Percentiles rank a stretch among this genome's conserved stretches.
Evolutionary conservation across 2,797 vertebrate species (phyloP).

Genomic region (Diceros bicornis): DNA sequence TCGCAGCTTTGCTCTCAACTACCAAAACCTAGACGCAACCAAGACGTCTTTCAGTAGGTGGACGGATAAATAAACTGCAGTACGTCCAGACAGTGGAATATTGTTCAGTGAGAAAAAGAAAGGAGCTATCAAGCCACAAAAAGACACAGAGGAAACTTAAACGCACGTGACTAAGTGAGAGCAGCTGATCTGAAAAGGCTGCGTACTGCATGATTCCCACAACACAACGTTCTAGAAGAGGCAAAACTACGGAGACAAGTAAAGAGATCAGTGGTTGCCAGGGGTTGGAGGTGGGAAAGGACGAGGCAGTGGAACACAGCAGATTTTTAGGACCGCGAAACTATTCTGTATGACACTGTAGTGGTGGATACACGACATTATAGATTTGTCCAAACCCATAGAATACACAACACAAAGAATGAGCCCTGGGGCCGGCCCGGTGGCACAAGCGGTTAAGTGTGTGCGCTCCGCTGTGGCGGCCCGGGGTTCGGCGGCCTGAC

Average conservation of each 20-base stretch:
- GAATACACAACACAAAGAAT: background rate
- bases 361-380: background rate
- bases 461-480: no score
- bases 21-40: background rate
- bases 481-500: no score
- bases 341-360: background rate
- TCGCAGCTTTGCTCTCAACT: background rate
- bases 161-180: no score
- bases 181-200: background rate
- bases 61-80: no score
- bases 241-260: background rate
- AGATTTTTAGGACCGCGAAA: background rate
- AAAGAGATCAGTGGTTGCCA: background rate
- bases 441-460: no score
- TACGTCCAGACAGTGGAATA: background rate
- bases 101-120: background rate
- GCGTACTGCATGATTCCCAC: no score
- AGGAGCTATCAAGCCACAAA: no score
- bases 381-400: background rate
- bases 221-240: background rate
- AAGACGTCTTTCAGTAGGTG: background rate
- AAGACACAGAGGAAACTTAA: background rate
- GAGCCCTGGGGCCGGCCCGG: background rate
- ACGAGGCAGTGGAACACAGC: background rate
- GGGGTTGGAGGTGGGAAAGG: background rate